Evolutionary conservation across 2,113 vertebrate species (phyloP).

Genomic region (Pelecanoides urinatrix): DNA sequence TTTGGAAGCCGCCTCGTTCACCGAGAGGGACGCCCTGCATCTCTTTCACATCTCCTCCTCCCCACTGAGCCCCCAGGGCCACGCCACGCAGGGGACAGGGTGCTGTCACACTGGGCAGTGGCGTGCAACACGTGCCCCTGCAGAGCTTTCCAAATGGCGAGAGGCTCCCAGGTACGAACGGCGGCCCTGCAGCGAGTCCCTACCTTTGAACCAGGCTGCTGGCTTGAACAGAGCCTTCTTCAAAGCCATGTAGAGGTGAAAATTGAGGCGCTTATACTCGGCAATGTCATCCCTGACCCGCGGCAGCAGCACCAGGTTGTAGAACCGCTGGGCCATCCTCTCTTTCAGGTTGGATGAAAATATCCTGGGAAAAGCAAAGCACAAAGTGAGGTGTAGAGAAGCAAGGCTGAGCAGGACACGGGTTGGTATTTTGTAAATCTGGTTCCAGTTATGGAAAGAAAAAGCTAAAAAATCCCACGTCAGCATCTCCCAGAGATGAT

Average conservation of each 20-base stretch:
- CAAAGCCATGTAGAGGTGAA: slow-evolving; percentile 93
- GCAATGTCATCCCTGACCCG: slow-evolving; percentile 90
- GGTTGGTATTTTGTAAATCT: neutral
- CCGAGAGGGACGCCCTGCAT: neutral
- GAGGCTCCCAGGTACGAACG: accelerated
- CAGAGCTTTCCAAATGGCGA: neutral
- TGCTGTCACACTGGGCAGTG: neutral
- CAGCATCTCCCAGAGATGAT: neutral
- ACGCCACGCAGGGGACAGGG: accelerated
- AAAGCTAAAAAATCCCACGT: accelerated
- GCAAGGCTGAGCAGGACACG: accelerated
- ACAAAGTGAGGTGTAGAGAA: accelerated
- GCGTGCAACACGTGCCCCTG: neutral
- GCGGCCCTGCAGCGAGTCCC: neutral
- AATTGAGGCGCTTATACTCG: slow-evolving; percentile 95
- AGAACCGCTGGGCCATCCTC: slow-evolving; percentile 96
- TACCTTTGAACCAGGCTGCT: slow-evolving; percentile 98
- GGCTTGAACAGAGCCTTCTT: slow-evolving; percentile 98
- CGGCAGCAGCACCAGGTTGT: slow-evolving; percentile 92
- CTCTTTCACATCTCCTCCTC: neutral
- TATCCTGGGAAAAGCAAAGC: slow-evolving; percentile 76
- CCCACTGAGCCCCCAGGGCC: neutral
- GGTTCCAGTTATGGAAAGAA: accelerated
- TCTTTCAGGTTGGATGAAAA: slow-evolving; percentile 97
- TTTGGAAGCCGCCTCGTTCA: accelerated